phyloP scores from a whole-genome alignment of 37 sponge, comb jelly and placozoan species.

The Dysidea cf. avara region DNA sequence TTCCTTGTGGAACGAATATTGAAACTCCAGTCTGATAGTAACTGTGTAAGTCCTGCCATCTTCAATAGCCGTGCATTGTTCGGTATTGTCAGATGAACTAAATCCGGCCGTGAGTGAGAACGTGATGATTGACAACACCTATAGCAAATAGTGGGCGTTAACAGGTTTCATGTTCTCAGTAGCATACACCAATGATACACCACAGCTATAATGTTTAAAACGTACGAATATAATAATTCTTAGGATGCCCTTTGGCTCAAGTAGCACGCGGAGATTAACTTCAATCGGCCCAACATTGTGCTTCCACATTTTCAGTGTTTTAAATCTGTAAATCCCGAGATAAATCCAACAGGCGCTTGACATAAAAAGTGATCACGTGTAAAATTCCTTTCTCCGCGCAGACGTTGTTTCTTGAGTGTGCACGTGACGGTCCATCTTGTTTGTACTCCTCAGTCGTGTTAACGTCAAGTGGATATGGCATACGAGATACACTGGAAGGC shows the following conservation, averaged over 20 bases:
- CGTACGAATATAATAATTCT: constrained; percentile 63
- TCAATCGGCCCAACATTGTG: constrained; percentile 19
- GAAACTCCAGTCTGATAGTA: constrained; percentile 7
- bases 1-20: constrained; percentile 9
- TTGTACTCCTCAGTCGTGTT: too few relatives aligned
- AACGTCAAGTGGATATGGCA: not conserved
- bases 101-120: constrained; percentile 67
- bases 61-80: not conserved
- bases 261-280: constrained; percentile 46
- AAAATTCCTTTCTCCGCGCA: not conserved
- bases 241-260: constrained; percentile 74
- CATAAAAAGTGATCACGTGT: not conserved
- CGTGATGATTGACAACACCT: constrained; percentile 64
- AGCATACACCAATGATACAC: too few relatives aligned
- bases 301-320: too few relatives aligned
- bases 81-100: not conserved
- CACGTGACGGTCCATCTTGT: too few relatives aligned
- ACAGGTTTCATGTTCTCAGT: too few relatives aligned
- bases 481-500: constrained; percentile 69
- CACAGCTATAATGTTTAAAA: too few relatives aligned
- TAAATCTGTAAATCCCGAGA: too few relatives aligned
- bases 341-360: too few relatives aligned
- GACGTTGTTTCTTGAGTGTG: not conserved
- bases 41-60: not conserved
- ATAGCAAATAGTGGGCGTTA: not conserved